Evolutionary conservation across 2,113 vertebrate species (phyloP), one percentile per base, ranked within the genome.

Genomic region (Forbesichthys agassizii): DNA sequence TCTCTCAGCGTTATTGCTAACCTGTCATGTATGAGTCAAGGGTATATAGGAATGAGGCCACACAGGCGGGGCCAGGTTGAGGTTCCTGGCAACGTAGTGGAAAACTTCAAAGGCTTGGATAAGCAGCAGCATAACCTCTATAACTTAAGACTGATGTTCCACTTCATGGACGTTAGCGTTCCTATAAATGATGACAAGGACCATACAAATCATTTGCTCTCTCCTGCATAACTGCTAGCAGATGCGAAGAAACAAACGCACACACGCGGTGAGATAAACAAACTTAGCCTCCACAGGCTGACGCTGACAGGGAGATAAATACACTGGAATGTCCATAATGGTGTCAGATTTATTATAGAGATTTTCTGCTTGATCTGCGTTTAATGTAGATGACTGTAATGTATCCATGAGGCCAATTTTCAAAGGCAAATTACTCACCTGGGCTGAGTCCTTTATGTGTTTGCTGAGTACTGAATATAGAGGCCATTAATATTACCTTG

Each of bases 391-490:
- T 54, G 56, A 77, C 76, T 85, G 79, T 81, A 68, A 71, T 75
- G 77, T 75, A 77, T 86, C 78, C 73, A 52, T 4, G 73, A 74
- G 74, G 72, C 79, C 77, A 75, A 77, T 83, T 84, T 85, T 68
- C 64, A 77, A 63, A 67, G 73, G 75, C 73, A 82, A 86, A 90
- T 88, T 79, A 85, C 64, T 51, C 59, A 36, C 82, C 67, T 74
- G 78, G 73, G 78, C 64, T 79, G 77, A 84, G 60, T 75, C 79
- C 74, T 82, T 80, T 81, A 82, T 85, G 80, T 84, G 82, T 88
- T 87, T 87, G 79, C 84, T 83, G 78, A 86, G 85, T 77, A 77
- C 67, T 82, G 80, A 69, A 71, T 85, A 81, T 82, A 86, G 85
- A 84, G 77, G 73, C 69, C 62, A 81, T 88, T 85, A 81, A 84